Percentiles rank a stretch among this genome's conserved stretches.
These are phyloP conservation scores for Chanos chanos DNA, from an alignment of 2,797 vertebrate genomes.

Conservation along the genomic window DNA sequence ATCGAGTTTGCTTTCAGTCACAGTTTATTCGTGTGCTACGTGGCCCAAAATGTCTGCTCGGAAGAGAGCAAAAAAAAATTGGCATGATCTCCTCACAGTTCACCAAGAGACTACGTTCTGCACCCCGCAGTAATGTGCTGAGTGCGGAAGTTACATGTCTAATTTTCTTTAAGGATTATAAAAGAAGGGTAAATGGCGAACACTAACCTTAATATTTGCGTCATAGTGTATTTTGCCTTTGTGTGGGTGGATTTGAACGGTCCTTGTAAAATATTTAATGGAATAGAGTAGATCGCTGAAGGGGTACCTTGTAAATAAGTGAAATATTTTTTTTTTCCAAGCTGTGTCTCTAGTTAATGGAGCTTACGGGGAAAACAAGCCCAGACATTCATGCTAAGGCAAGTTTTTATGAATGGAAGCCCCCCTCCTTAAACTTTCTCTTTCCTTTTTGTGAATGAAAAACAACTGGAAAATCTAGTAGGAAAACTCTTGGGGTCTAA, in stretches of 20 bases:
- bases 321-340: conserved; percentile 33
- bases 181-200: too few species aligned
- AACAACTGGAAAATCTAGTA: conserved; percentile 78
- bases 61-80: too few species aligned
- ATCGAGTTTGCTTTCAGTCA: background rate
- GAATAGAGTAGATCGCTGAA: conserved; percentile 1
- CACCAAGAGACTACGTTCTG: too few species aligned
- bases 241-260: too few species aligned
- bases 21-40: background rate
- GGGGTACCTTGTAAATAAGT: conserved; percentile 33
- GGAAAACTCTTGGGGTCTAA: conserved; percentile 49
- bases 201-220: too few species aligned
- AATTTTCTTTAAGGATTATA: too few species aligned
- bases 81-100: too few species aligned
- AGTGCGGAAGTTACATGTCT: too few species aligned
- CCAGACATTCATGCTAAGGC: conserved; percentile 66
- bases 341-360: conserved; percentile 54
- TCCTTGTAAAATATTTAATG: background rate
- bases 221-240: too few species aligned
- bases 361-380: conserved; percentile 64
- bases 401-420: conserved; percentile 82
- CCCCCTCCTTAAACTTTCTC: conserved; percentile 54
- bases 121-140: too few species aligned
- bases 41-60: background rate
- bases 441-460: conserved; percentile 83